Base-by-base conservation (phyloP, 2,888 invertebrate species). In the Saturnia pavonia region DNA sequence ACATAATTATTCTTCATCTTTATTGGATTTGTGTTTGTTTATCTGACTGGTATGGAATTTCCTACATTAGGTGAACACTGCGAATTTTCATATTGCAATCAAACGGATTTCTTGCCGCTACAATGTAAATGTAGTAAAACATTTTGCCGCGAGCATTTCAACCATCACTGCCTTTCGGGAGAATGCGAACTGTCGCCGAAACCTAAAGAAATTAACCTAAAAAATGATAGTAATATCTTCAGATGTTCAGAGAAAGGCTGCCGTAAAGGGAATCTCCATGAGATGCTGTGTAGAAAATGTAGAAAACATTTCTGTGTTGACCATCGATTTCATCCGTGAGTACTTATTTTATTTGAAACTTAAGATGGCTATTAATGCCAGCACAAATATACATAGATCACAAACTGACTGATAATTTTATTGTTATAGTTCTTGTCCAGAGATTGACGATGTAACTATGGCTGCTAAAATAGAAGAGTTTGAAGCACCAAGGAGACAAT, bases 31-130 rank as follows among this genome's bases (percentile, higher is more conserved):
- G 25, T 12, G 25, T 3, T 60, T 12, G 11, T 27, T 11, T 60
- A 4, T 60, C 19, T 60, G 27, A 27, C 19, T 60, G 27, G 57
- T 74, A 96, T 97, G 96, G 97, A 97, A 83, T 95, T 97, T 81
- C 97, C 97, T n/a, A 83, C 92, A 25, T 85, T 96, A n/a, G 97
- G 97, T 12, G 91, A 95, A 81, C 95, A 95, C 54, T 97, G 97
- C 83, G 90, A 94, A 25, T 84, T 94, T 43, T 80, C 90, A 69
- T 86, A 90, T 60, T 97, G 97, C 82, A 95, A 96, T 76, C 96
- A 95, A 81, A 92, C 95, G 43, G 97, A 97, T 86, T 97, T 97
- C 85, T 90, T 97, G 67, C 97, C 97, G 0, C 88, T 96, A 8
- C 90, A 93, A 70, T 97, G 97, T 81, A 89, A 94, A 78, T 97